Evolutionary conservation across 2,113 vertebrate genomes (phyloP).

Genomic region (Ciconia maguari): DNA sequence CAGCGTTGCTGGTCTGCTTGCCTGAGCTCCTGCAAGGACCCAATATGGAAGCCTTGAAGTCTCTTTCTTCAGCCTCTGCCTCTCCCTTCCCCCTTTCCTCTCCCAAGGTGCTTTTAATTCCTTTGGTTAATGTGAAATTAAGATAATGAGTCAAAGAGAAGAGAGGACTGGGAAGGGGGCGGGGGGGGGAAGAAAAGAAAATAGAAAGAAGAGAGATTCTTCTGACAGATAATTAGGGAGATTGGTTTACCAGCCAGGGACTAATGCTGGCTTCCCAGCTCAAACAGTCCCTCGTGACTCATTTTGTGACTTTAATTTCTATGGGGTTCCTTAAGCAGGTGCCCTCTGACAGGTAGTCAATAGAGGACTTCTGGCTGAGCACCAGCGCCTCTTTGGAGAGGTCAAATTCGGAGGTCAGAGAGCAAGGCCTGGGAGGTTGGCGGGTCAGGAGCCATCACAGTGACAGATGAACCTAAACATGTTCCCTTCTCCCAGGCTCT

Average conservation of each 20-base stretch:
- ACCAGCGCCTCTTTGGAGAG: conserved; percentile 75
- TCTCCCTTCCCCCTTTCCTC: neutral
- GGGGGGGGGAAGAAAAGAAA: conserved; percentile 68
- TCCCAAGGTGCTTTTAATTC: conserved; percentile 76
- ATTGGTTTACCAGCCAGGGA: conserved; percentile 85
- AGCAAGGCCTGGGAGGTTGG: conserved; percentile 79
- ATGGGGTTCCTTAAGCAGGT: conserved; percentile 79
- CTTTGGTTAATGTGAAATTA: conserved; percentile 82
- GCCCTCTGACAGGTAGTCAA: conserved; percentile 94
- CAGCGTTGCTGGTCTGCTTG: rapidly evolving
- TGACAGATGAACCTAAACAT: conserved; percentile 81
- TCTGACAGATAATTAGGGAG: conserved; percentile 91
- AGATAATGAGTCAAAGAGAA: conserved; percentile 79
- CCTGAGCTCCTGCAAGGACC: neutral
- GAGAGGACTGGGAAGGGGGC: conserved; percentile 42
- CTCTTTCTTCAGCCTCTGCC: neutral
- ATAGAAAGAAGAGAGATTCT: conserved; percentile 67
- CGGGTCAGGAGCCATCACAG: conserved; percentile 85
- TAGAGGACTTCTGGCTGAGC: conserved; percentile 80
- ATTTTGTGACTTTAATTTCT: conserved; percentile 89
- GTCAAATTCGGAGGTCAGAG: conserved; percentile 87
- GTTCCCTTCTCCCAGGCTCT: conserved; percentile 6
- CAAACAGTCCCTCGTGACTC: conserved; percentile 84
- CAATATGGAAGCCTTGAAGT: neutral
- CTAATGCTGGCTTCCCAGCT: conserved; percentile 74